Conservation (phyloP, 2,888 invertebrate genomes). For the Serripes groenlandicus region DNA sequence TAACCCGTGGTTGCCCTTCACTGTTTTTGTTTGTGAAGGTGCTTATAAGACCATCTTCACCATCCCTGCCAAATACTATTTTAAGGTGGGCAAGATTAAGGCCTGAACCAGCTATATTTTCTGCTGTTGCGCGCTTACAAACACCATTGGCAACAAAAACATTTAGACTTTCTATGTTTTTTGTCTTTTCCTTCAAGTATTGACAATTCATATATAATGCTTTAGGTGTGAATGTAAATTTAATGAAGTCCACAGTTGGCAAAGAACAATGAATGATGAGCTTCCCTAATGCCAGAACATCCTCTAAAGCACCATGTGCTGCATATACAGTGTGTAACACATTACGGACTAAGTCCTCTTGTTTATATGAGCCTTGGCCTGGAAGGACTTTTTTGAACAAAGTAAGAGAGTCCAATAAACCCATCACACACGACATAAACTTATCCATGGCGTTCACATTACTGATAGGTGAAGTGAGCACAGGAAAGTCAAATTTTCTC, state of each 20-base stretch:
- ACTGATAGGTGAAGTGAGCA: not conserved
- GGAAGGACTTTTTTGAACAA: too few species aligned
- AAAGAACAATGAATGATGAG: too few species aligned
- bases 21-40: not conserved
- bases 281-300: too few species aligned
- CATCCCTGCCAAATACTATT: not conserved
- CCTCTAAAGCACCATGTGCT: too few species aligned
- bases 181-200: not conserved
- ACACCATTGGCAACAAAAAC: slow-evolving; percentile 1
- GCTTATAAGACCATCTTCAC: slow-evolving; percentile 1
- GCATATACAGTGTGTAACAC: too few species aligned
- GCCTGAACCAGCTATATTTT: slow-evolving; percentile 8
- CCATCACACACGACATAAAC: too few species aligned
- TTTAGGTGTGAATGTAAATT: too few species aligned
- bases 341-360: too few species aligned
- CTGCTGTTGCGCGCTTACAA: not conserved
- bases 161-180: not conserved
- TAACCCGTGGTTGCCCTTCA: not conserved
- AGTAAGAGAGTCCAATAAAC: too few species aligned
- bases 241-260: too few species aligned
- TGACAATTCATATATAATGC: too few species aligned
- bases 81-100: not conserved
- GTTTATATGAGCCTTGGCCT: too few species aligned
- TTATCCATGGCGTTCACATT: not conserved
- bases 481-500: slow-evolving; percentile 22